Evolutionary conservation across 1,140 invertebrate genomes (phyloP).

Genomic region (Drosophila albomicans): DNA sequence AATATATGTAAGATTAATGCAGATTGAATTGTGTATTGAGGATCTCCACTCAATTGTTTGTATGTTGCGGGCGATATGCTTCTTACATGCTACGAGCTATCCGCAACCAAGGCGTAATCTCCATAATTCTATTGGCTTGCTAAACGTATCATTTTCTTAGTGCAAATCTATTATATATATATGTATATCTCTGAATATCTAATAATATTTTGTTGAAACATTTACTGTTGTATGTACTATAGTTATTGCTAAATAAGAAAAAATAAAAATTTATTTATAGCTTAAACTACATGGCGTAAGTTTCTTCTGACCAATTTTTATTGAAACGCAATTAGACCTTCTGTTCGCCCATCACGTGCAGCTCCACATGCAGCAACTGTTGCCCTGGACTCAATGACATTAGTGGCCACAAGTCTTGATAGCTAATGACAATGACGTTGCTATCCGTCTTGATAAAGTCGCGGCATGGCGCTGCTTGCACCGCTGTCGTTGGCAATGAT

Average conservation of each 20-base stretch:
- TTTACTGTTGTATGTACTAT: slow-evolving; percentile 27
- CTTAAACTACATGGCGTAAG: not conserved
- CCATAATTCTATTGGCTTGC: slow-evolving; percentile 30
- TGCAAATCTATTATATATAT: slow-evolving; percentile 33
- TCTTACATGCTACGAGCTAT: slow-evolving; percentile 1
- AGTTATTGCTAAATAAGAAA: slow-evolving; percentile 42
- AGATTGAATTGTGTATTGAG: slow-evolving; percentile 9
- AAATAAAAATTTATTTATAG: slow-evolving; percentile 43
- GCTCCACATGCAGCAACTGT: slow-evolving; percentile 49
- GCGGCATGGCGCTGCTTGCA: slow-evolving; percentile 15
- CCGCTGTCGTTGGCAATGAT: slow-evolving; percentile 14
- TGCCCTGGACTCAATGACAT: slow-evolving; percentile 29
- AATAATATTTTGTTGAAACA: slow-evolving; percentile 22
- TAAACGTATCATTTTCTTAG: slow-evolving; percentile 39
- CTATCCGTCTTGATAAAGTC: slow-evolving; percentile 61
- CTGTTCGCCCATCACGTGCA: slow-evolving; percentile 48
- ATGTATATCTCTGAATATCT: slow-evolving; percentile 17
- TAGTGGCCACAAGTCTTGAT: slow-evolving; percentile 36
- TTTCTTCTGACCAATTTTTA: not conserved
- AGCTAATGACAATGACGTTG: slow-evolving; percentile 57
- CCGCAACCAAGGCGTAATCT: slow-evolving; percentile 36
- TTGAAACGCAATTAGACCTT: slow-evolving; percentile 18
- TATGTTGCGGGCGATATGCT: slow-evolving; percentile 10
- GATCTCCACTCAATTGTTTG: slow-evolving; percentile 11
- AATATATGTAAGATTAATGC: slow-evolving; percentile 40